Conservation (phyloP, 2,888 invertebrate species). For the Campoplex nolae region DNA sequence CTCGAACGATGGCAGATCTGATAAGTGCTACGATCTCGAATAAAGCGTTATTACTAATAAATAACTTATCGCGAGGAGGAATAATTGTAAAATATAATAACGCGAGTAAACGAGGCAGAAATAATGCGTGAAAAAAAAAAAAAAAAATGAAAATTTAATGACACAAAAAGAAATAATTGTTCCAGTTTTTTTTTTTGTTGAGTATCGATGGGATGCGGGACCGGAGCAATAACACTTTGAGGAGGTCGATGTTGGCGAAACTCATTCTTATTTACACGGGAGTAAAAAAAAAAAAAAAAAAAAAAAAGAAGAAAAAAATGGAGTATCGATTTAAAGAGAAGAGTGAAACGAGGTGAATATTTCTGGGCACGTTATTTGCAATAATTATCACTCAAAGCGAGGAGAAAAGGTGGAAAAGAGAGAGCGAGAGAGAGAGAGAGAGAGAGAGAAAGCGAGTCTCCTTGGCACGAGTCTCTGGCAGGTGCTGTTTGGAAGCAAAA, state of each 20-base stretch:
- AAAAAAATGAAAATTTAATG: background rate
- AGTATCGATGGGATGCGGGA: background rate
- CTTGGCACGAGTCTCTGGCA: slow-evolving; percentile 61
- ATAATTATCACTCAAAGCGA: slow-evolving; percentile 27
- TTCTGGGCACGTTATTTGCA: background rate
- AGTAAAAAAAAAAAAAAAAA: background rate
- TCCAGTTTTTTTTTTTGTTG: background rate
- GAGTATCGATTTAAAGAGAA: background rate
- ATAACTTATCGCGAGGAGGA: too few species aligned
- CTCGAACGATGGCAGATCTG: too few species aligned
- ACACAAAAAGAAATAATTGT: background rate
- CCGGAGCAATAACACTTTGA: background rate
- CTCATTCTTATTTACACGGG: background rate
- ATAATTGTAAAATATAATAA: too few species aligned
- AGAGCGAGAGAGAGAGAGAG: background rate
- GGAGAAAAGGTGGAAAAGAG: slow-evolving; percentile 14
- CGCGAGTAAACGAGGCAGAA: background rate
- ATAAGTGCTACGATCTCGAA: too few species aligned
- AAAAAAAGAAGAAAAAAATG: background rate
- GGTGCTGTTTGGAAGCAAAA: slow-evolving; percentile 73
- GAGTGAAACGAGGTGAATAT: background rate
- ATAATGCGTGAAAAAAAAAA: background rate
- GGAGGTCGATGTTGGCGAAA: background rate
- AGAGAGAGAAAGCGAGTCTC: slow-evolving; percentile 17
- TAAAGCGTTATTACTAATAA: too few species aligned